Percentiles rank a stretch among this genome's conserved stretches.
Evolutionary conservation across 1,140 invertebrate genomes (phyloP).

Genomic region (Phthorimaea operculella): DNA sequence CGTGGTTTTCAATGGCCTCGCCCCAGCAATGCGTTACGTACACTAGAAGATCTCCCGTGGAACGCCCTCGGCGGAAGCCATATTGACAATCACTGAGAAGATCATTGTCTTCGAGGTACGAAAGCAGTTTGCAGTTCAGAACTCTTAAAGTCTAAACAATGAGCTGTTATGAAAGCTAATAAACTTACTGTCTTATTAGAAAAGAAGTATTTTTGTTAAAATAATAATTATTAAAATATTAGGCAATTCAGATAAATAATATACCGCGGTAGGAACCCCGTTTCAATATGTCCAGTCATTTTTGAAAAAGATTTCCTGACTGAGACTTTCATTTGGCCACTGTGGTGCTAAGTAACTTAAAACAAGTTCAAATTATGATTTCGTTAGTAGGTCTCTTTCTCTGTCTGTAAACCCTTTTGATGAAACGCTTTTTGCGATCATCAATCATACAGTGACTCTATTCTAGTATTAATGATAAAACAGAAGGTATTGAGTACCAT

Average conservation of each 20-base stretch:
- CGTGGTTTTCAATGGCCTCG: no score
- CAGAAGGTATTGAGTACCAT: conserved; percentile 4
- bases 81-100: no score
- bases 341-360: neutral
- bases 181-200: neutral
- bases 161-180: conserved; percentile 2
- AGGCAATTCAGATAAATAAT: no score
- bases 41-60: no score
- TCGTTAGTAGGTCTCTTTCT: neutral
- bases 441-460: neutral
- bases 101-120: no score
- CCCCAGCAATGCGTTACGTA: no score
- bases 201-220: no score
- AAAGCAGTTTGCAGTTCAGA: no score
- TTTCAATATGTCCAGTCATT: no score
- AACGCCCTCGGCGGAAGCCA: no score
- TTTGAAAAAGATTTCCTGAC: neutral
- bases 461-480: neutral
- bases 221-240: no score
- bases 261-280: no score
- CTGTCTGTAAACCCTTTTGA: conserved; percentile 1
- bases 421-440: conserved; percentile 4
- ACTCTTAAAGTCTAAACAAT: neutral
- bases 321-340: conserved; percentile 2
- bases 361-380: conserved; percentile 7